Base-by-base conservation (phyloP, 2,797 vertebrate genomes). In the Falco naumanni region DNA sequence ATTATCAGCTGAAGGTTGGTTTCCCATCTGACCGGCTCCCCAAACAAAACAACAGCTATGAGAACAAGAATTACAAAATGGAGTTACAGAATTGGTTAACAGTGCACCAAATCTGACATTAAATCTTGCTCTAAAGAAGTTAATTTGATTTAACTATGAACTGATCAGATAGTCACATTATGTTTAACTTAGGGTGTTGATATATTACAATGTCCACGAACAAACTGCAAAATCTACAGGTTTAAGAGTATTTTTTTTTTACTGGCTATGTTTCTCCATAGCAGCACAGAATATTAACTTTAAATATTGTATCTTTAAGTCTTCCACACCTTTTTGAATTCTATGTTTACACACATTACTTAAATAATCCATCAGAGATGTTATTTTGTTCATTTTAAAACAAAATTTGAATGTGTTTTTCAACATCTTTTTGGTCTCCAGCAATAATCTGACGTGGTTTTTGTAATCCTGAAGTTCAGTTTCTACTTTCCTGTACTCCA, bases 21-120 rank as follows among this genome's bases (percentile, higher is more conserved):
- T 93, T 99, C 99, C 99, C 99, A 99, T 94, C 98, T 98, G 69
- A 99, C 97, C 41, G 99, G 99, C 95, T 99, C 99, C 20, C 99
- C 99, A 57, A 99, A 99, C 64, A 99, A 93, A 92, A 99, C 97
- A 88, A 99, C 97, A 9, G 98, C 99, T 99, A 91, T 1, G 78
- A 89, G n/a, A 59, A 69, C 13, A 95, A 90, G 81, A 88, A 41
- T 50, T 9, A 47, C 48, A 80, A 20, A 53, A 43, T 3, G 89
- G 47, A 69, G 33, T 21, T 43, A 87, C 1, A n/a, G 48, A 34
- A 25, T 10, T 60, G 61, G 39, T 11, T 61, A 61, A 26, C 24
- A 54, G 28, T 45, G 56, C 29, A 47, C 24, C 39, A 29, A 5
- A 53, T 2, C 74, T 60, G 59, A 69, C 3, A 4, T 12, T 53